These are phyloP conservation scores for Aptenodytes forsteri DNA, from an alignment of 2,113 vertebrate genomes.

Conservation along the genomic window DNA sequence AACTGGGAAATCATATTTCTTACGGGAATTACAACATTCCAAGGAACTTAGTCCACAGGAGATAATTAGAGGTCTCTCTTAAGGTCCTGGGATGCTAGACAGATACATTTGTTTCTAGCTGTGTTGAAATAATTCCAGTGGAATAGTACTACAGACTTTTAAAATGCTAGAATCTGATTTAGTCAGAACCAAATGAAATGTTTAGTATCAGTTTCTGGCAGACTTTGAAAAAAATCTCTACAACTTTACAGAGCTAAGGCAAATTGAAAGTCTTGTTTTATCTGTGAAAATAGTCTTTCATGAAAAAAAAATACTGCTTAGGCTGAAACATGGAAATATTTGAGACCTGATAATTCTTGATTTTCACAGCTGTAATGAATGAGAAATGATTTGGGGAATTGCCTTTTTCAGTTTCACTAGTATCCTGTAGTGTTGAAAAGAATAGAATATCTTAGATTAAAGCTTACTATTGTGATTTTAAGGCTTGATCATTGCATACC, in stretches of 20 bases:
- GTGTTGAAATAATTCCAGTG: neutral
- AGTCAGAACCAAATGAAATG: neutral
- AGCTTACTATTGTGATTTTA: neutral
- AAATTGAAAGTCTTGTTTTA: neutral
- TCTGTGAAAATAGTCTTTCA: neutral
- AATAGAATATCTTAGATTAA: neutral
- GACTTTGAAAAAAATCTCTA: neutral
- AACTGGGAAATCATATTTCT: neutral
- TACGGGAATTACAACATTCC: neutral
- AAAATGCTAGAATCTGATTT: neutral
- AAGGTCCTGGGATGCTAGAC: neutral
- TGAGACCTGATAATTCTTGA: neutral
- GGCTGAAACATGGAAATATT: neutral
- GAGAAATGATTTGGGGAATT: neutral
- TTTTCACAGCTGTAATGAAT: neutral
- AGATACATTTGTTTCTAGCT: neutral
- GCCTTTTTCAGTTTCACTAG: neutral
- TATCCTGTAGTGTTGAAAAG: neutral
- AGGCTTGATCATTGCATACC: neutral
- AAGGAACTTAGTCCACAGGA: accelerated
- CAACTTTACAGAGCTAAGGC: neutral
- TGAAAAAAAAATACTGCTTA: neutral
- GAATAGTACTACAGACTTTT: neutral
- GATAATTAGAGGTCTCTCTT: neutral
- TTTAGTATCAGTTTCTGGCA: neutral